Conservation (phyloP, 92 coral and sea anemone species). For the Palythoa grandis region DNA sequence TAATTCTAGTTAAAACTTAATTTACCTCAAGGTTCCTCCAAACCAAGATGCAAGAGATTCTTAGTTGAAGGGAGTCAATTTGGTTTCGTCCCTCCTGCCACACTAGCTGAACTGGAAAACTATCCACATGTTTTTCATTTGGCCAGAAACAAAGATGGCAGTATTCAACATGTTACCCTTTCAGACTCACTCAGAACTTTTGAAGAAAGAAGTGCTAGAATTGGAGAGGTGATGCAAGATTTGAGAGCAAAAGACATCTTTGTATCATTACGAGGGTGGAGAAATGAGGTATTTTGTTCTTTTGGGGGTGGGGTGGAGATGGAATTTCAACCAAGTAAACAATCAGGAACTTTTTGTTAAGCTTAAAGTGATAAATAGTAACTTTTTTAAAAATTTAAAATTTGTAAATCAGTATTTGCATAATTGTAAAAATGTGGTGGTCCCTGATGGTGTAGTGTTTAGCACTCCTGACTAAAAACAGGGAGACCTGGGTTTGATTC, state of each 20-base stretch:
- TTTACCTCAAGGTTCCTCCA: conserved; percentile 73
- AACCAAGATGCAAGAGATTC: conserved; percentile 72
- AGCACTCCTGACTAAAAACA: no score
- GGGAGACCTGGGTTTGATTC: no score
- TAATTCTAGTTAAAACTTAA: background rate
- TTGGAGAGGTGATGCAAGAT: conserved; percentile 78
- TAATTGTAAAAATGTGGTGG: no score
- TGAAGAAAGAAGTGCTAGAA: conserved; percentile 71
- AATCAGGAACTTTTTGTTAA: no score
- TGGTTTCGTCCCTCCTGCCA: conserved; percentile 79
- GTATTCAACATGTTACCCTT: conserved; percentile 62
- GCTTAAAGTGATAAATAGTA: no score
- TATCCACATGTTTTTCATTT: conserved; percentile 70
- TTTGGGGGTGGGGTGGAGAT: background rate
- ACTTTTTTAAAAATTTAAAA: no score
- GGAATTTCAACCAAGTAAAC: no score
- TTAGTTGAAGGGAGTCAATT: conserved; percentile 78
- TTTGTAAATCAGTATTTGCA: no score
- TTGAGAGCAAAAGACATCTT: conserved; percentile 73
- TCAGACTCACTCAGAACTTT: conserved; percentile 69
- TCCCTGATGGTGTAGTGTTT: no score
- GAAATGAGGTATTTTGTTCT: conserved; percentile 79
- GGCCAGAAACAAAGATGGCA: conserved; percentile 46
- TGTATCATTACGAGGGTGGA: conserved; percentile 85
- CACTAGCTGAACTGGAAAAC: conserved; percentile 57